A percentile compares a stretch with the other conserved stretches of the same genome.
phyloP scores from a whole-genome alignment of 2,888 invertebrate genomes.

The Holacanthella duospinosa region DNA sequence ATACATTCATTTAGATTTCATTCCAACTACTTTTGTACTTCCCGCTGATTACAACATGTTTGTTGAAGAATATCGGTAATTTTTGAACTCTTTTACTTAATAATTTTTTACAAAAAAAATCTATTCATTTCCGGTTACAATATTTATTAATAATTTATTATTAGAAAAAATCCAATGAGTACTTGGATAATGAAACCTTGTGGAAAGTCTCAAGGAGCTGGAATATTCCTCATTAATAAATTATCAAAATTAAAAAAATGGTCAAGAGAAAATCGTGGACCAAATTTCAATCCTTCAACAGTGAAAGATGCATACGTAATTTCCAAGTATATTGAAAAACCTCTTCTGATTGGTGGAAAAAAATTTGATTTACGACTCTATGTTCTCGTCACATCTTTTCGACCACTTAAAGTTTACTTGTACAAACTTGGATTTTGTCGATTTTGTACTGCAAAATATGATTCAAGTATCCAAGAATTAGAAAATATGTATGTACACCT shows the following conservation, averaged over 20 bases:
- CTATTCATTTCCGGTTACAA: neutral
- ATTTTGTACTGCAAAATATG: slow-evolving; percentile 92
- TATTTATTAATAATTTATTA: no score
- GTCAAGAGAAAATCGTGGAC: slow-evolving; percentile 75
- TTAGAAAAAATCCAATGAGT: slow-evolving; percentile 69
- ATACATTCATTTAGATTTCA: slow-evolving; percentile 76
- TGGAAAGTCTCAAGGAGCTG: slow-evolving; percentile 87
- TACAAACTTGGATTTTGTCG: slow-evolving; percentile 88
- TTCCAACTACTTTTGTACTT: slow-evolving; percentile 84
- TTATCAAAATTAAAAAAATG: slow-evolving; percentile 83
- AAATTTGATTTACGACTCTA: slow-evolving; percentile 96
- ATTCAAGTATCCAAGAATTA: slow-evolving; percentile 71
- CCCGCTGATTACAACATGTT: slow-evolving; percentile 96
- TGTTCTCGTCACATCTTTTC: slow-evolving; percentile 88
- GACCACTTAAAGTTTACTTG: slow-evolving; percentile 83
- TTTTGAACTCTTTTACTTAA: no score
- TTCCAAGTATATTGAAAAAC: slow-evolving; percentile 78
- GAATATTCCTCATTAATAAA: slow-evolving; percentile 91
- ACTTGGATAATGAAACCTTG: slow-evolving; percentile 95
- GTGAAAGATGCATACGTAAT: slow-evolving; percentile 89
- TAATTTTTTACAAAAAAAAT: neutral
- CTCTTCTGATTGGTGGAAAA: slow-evolving; percentile 78
- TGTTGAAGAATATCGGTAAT: slow-evolving; percentile 75
- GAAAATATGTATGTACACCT: slow-evolving; percentile 91
- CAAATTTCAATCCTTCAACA: slow-evolving; percentile 65